A percentile compares a stretch with the other conserved stretches of the same genome.
Evolutionary conservation across 2,888 invertebrate genomes (phyloP).

Genomic region (Arge pagana): DNA sequence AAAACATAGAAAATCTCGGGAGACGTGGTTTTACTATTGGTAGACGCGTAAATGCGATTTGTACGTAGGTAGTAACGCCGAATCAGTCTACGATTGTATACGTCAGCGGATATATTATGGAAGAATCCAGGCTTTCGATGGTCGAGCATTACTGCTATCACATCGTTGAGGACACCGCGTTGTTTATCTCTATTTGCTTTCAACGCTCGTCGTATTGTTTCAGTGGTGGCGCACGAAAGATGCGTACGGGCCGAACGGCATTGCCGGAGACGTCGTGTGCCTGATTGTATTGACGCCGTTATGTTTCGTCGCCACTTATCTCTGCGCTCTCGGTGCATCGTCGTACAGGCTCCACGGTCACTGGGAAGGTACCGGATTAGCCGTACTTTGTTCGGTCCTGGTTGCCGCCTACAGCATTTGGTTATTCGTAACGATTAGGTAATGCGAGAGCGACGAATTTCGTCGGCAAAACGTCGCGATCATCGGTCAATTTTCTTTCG

Average conservation of each 20-base stretch:
- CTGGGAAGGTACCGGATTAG: constrained; percentile 54
- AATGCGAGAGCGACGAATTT: neutral
- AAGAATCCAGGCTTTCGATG: too few relatives aligned
- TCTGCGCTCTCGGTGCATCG: constrained; percentile 58
- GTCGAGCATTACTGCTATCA: too few relatives aligned
- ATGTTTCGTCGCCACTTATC: constrained; percentile 57
- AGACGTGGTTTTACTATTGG: too few relatives aligned
- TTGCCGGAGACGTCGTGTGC: constrained; percentile 59
- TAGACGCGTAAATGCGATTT: too few relatives aligned
- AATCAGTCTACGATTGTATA: too few relatives aligned
- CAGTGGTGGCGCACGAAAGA: constrained; percentile 57
- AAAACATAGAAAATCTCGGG: too few relatives aligned
- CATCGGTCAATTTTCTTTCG: neutral
- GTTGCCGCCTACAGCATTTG: constrained; percentile 49
- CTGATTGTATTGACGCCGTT: constrained; percentile 60
- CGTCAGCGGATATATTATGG: too few relatives aligned
- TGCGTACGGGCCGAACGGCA: constrained; percentile 56
- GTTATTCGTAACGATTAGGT: constrained; percentile 53
- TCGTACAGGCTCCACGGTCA: constrained; percentile 49
- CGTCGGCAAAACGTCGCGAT: neutral
- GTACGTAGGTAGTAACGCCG: too few relatives aligned
- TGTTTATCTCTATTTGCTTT: too few relatives aligned
- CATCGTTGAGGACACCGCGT: too few relatives aligned
- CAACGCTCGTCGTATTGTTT: constrained; percentile 23
- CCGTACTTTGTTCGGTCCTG: constrained; percentile 48